Evolutionary conservation across 2,797 vertebrate genomes (phyloP), one percentile per base, ranked within the genome.

Genomic region (Neosilurus hyrtlii): DNA sequence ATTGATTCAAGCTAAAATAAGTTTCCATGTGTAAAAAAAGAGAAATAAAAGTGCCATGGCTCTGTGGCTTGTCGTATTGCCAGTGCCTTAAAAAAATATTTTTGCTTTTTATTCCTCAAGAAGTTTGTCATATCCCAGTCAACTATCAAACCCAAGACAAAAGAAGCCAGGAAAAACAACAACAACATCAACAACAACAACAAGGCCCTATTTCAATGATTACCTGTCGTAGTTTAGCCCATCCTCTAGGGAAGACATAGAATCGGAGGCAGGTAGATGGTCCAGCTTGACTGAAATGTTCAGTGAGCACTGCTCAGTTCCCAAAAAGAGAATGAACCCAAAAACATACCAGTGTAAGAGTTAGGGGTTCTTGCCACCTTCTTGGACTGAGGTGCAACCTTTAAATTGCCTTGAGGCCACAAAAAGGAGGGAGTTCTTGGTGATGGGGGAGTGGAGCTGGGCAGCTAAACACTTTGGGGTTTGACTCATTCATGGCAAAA

Each of bases 331-430:
- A 85, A 74, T 67, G 68, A 65, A 73, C 75, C 80, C 84, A 26
- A 75, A 82, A 79, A 66, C 80, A 82, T 74, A 71, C 70, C 84
- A 79, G 81, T 74, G 75, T 54, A 68, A 68, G 81, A 82, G 22
- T 74, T 74, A 82, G 76, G 81, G 75, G 81, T 75, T 79, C 81
- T 72, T 82, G 76, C 84, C 81, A 85, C 81, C 56, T 82, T 68
- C 52, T 82, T 82, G 68, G 52, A 80, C 70, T 37, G 84, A 80
- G 81, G 84, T 77, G 84, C 84, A 85, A 82, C 76, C 68, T 72
- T 85, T 85, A 85, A 85, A 85, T 82, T 57, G 84, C 63, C 77
- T 80, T 80, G 81, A 82, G 76, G 84, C 76, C 81, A 80, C 62
- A 67, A 61, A 80, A 85, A 85, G 76, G 84, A 82, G 84, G 84